Conservation (phyloP, 2,888 invertebrate species). For the Ichneumon xanthorius region DNA sequence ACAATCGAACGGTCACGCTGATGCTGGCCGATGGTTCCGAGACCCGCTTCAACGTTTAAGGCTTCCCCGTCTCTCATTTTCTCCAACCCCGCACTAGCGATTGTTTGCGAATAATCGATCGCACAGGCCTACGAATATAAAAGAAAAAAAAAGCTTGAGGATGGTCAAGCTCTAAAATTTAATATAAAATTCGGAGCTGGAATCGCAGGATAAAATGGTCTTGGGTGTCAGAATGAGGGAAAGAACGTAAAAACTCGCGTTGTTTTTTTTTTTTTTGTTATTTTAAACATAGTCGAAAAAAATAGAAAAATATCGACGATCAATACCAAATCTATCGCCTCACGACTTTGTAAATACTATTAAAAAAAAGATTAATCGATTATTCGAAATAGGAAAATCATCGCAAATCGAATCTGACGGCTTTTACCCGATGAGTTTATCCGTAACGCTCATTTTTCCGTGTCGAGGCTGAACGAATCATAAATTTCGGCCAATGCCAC, state of each 20-base stretch:
- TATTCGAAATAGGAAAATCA: background rate
- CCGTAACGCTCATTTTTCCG: slow-evolving; percentile 31
- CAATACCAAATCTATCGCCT: slow-evolving; percentile 53
- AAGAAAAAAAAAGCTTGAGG: background rate
- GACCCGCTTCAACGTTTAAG: slow-evolving; percentile 92
- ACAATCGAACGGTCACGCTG: slow-evolving; percentile 95
- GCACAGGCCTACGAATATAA: slow-evolving; percentile 23
- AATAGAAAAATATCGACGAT: slow-evolving; percentile 43
- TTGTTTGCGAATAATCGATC: slow-evolving; percentile 6
- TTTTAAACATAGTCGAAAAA: slow-evolving; percentile 13
- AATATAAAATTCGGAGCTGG: background rate
- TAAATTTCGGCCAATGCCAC: background rate
- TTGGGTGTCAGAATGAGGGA: background rate
- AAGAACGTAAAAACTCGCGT: background rate
- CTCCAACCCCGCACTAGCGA: background rate
- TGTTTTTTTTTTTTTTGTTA: background rate
- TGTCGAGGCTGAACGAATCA: slow-evolving; percentile 16
- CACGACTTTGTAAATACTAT: slow-evolving; percentile 53
- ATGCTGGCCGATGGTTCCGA: slow-evolving; percentile 99
- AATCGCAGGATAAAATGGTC: slow-evolving; percentile 8
- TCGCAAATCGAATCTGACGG: slow-evolving; percentile 7
- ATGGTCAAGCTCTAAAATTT: background rate
- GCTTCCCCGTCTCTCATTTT: background rate
- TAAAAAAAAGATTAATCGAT: slow-evolving; percentile 8
- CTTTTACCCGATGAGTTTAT: slow-evolving; percentile 24